Evolutionary conservation across 1,140 invertebrate species (phyloP).

Genomic region (Bradysia coprophila): DNA sequence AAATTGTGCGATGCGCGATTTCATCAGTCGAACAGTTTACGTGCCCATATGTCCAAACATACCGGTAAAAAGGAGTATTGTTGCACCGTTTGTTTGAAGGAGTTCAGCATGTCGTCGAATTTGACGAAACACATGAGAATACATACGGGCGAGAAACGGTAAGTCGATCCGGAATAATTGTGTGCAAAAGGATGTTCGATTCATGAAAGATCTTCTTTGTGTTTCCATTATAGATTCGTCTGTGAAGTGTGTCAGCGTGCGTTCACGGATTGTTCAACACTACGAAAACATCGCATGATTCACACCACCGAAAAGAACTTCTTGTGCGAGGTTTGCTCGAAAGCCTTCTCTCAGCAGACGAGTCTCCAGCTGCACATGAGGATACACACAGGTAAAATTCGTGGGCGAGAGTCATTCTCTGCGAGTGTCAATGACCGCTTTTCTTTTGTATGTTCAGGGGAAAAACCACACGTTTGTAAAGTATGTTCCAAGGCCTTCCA

Average conservation of each 20-base stretch:
- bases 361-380: no score
- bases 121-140: background rate
- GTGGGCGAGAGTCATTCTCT: no score
- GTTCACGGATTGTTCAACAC: background rate
- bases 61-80: background rate
- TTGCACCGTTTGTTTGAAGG: background rate
- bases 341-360: no score
- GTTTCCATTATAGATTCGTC: background rate
- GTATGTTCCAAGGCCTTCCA: no score
- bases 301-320: background rate
- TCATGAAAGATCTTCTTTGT: no score
- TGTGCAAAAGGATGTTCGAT: no score
- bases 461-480: no score
- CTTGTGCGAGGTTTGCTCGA: background rate
- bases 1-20: background rate
- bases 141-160: background rate
- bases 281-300: background rate
- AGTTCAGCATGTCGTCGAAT: background rate
- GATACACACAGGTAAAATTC: no score
- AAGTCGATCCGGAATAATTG: background rate
- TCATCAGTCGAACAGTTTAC: background rate
- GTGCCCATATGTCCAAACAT: background rate
- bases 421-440: no score
- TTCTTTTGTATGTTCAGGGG: no score
- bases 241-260: background rate